Base-by-base conservation (phyloP, 1,140 invertebrate species). In the Drosophila takahashii region DNA sequence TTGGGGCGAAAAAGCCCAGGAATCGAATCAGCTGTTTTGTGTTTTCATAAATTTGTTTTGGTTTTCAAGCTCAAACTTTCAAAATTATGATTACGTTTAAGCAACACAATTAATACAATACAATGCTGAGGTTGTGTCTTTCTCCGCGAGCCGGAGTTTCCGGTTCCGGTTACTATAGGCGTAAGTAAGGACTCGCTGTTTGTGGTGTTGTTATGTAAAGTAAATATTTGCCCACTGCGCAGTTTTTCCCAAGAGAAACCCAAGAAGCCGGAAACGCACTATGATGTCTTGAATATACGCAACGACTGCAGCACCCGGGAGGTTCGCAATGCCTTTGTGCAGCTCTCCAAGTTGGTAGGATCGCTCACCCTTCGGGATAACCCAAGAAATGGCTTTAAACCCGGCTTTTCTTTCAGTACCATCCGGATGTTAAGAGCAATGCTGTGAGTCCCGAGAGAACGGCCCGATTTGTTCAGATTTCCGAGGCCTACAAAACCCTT, bases 401-500 rank as follows among this genome's bases (percentile, higher is more conserved):
- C n/a, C 5, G 8, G 4, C 11, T 34, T 10, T n/a, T 4, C 9
- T 7, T 47, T 27, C 16, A 92, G 90, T 93, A 93, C 60, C 95
- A 95, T 90, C 95, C 95, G 44, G 95, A 95, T 85, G 93, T 93
- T 39, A 94, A 94, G 27, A 93, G 93, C 78, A 93, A 94, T 87
- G 90, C 87, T 11, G 81, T 78, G 18, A 93, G 92, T 47, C 93
- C 93, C 58, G 92, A 93, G 16, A 92, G 93, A 58, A 90, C 91
- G 0, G 87, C 81, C 2, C 59, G 79, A 0, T 95, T 95, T 93
- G 93, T 95, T 0, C 92, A 92, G 50, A 93, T 95, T 42, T 94
- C 94, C 26, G 95, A 95, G 87, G 95, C 95, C 2, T 95, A 95
- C 76, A 93, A 93, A 60, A 92, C 94, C 0, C 90, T 95, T 8